Evolutionary conservation across 53 echinoderm and acorn worm species (phyloP).

Genomic region (Zoroaster sp.): DNA sequence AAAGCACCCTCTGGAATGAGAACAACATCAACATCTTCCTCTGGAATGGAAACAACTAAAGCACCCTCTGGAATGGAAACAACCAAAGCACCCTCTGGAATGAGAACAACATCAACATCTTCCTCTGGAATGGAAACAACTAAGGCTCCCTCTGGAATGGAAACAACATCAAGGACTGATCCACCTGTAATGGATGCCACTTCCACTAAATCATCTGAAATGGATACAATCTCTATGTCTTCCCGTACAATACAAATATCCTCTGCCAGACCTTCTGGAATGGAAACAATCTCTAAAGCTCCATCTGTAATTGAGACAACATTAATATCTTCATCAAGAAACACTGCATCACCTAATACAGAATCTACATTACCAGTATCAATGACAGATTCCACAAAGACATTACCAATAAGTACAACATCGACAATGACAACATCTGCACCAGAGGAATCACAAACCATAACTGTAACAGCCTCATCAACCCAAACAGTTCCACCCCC

Average conservation of each 20-base stretch:
- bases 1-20: neutral
- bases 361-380: neutral
- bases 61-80: neutral
- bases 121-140: neutral
- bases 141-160: neutral
- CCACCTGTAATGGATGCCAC: neutral
- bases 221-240: neutral
- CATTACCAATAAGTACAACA: neutral
- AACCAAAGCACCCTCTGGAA: neutral
- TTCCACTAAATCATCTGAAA: neutral
- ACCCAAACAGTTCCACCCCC: neutral
- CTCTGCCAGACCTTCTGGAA: slow-evolving; percentile 1
- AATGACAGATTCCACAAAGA: neutral
- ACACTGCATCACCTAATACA: neutral
- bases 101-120: neutral
- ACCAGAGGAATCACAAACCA: neutral
- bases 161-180: neutral
- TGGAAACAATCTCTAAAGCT: neutral
- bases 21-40: neutral
- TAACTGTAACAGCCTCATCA: neutral
- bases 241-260: neutral
- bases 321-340: neutral
- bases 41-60: neutral
- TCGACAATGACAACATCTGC: neutral
- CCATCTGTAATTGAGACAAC: neutral